phyloP scores from a whole-genome alignment of 2,113 vertebrate genomes.

The Anolis sagrei region DNA sequence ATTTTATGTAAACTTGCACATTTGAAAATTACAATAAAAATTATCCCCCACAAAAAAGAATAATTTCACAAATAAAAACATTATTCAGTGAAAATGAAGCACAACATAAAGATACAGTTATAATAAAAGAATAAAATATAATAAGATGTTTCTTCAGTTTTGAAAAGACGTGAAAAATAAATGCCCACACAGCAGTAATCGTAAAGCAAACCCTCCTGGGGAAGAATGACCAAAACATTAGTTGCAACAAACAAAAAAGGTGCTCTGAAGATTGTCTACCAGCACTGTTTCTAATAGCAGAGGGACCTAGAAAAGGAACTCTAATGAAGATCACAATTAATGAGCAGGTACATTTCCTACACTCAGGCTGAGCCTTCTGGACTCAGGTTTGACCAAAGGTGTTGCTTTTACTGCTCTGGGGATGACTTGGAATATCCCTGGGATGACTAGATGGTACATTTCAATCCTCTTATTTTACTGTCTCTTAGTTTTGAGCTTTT shows the following conservation, averaged over 20 bases:
- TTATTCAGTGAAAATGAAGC: not conserved
- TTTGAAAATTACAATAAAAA: too few relatives aligned
- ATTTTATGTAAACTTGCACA: too few relatives aligned
- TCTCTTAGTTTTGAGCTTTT: not conserved
- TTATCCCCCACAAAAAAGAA: too few relatives aligned
- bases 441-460: not conserved
- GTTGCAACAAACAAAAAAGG: not conserved
- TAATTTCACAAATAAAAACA: not conserved
- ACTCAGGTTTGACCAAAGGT: not conserved
- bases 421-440: not conserved
- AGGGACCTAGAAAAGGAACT: not conserved
- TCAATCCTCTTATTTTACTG: not conserved
- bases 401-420: not conserved
- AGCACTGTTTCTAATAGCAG: not conserved
- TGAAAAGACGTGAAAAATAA: not conserved
- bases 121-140: not conserved
- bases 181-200: not conserved
- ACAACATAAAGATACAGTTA: not conserved
- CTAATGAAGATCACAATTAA: not conserved
- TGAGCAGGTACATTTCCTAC: too few relatives aligned
- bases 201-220: not conserved
- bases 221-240: not conserved
- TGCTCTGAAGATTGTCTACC: not conserved
- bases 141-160: not conserved
- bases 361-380: not conserved